Evolutionary conservation across 2,113 vertebrate species (phyloP), one percentile per base, ranked within the genome.

Genomic region (Indri indri): DNA sequence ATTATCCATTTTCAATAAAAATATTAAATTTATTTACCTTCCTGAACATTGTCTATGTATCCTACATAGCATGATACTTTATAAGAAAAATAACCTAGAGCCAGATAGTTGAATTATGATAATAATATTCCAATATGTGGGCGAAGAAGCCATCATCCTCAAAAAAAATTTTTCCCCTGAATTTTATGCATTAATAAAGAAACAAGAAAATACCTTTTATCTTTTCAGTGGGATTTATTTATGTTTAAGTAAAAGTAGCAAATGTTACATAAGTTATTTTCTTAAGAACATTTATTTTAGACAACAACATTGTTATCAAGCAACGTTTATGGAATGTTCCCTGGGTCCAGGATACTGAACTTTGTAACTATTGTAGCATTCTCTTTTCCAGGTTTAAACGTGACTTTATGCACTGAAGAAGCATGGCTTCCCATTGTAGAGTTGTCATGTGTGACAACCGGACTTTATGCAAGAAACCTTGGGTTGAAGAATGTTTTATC

Each of bases 171-270:
- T 32, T 63, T 30, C 27, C 61, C 40, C 18, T 76, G 50, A 80
- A 37, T 77, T 94, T 70, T 92, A 71, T 47, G 73, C 6, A 70
- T 79, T 94, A 91, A 74, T 52, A 85, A 96, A 91, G 37, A 95
- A 95, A 89, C 14, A 94, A 93, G 54, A 86, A 95, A 94, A 74
- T 23, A 3, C 4, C 40, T 84, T 95, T 91, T 71, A 73, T 95
- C 30, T 91, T 97, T 97, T 95, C 45, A 88, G 84, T 90, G 92
- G 47, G 45, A 88, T 95, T 97, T 96, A 94, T 95, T 97, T 95
- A 74, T 86, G 57, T 79, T 93, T 97, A 96, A 83, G 82, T 97
- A 95, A 95, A 97, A 97, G 93, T 97, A 96, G 87, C 70, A 97
- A 98, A 97, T 90, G 40, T 93, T 91, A 96, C 84, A 83, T 61